Percentiles rank a stretch among this genome's conserved stretches.
Evolutionary conservation across 1,140 invertebrate species (phyloP).

Genomic region (Lepidurus couesii): DNA sequence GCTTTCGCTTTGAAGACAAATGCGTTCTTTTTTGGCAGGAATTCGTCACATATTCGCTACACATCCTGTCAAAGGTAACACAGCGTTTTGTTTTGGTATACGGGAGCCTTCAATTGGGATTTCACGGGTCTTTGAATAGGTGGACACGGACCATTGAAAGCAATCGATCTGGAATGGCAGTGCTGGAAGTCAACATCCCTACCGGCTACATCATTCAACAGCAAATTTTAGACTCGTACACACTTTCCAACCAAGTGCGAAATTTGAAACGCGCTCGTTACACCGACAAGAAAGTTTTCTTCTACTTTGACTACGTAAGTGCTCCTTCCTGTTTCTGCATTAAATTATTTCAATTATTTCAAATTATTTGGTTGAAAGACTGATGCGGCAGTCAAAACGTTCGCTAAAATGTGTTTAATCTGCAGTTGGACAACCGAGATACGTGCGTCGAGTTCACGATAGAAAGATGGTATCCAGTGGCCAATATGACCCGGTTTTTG

Average conservation of each 20-base stretch:
- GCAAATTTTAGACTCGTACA: slow-evolving; percentile 77
- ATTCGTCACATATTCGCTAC: slow-evolving; percentile 86
- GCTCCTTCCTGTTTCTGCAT: slow-evolving; percentile 33
- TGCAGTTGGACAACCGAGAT: slow-evolving; percentile 65
- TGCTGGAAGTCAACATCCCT: slow-evolving; percentile 83
- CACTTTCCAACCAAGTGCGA: slow-evolving; percentile 60
- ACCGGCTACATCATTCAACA: slow-evolving; percentile 92
- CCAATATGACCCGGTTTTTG: slow-evolving; percentile 90
- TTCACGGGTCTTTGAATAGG: slow-evolving; percentile 46
- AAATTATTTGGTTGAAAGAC: slow-evolving; percentile 29
- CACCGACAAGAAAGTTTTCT: slow-evolving; percentile 72
- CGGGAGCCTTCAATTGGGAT: slow-evolving; percentile 26
- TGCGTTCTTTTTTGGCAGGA: slow-evolving; percentile 75
- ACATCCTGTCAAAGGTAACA: slow-evolving; percentile 69
- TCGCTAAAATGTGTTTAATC: slow-evolving; percentile 8
- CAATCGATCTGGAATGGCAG: slow-evolving; percentile 78
- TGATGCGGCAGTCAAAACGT: slow-evolving; percentile 26
- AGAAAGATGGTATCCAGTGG: slow-evolving; percentile 90
- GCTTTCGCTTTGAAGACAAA: slow-evolving; percentile 67
- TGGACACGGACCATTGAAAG: slow-evolving; percentile 75
- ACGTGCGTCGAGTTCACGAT: slow-evolving; percentile 89
- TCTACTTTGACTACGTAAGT: slow-evolving; percentile 90
- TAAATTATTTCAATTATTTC: slow-evolving; percentile 18
- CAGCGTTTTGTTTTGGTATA: slow-evolving; percentile 5
- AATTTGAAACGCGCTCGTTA: slow-evolving; percentile 81